Conservation (phyloP, 2,113 vertebrate species). For the Apteryx owenii region DNA sequence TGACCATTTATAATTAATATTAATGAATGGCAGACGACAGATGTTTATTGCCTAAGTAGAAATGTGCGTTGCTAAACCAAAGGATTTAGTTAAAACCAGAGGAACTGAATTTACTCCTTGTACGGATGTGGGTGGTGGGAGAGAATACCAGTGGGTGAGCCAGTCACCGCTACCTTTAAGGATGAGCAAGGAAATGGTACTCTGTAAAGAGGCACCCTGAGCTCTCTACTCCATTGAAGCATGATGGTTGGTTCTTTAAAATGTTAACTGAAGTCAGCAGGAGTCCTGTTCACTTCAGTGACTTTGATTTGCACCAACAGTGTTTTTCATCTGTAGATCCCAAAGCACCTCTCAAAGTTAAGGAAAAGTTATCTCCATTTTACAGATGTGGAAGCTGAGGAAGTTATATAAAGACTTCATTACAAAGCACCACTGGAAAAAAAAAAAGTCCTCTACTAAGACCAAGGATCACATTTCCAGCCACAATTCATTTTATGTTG, state of each 20-base stretch:
- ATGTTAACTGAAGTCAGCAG: not conserved
- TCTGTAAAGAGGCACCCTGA: not conserved
- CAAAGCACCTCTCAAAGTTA: not conserved
- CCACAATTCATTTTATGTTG: conserved; percentile 33
- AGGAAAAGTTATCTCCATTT: not conserved
- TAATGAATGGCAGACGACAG: conserved; percentile 83
- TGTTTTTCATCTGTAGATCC: not conserved
- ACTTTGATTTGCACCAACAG: not conserved
- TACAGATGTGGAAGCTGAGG: not conserved
- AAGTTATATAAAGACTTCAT: not conserved
- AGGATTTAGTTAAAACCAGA: conserved; percentile 64
- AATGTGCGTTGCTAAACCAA: conserved; percentile 72
- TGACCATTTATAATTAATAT: conserved; percentile 83
- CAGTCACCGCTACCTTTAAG: conserved; percentile 31
- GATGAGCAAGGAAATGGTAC: not conserved
- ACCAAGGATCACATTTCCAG: not conserved
- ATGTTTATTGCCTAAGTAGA: conserved; percentile 81
- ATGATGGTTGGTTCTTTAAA: not conserved
- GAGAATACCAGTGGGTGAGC: conserved; percentile 32
- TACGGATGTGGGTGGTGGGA: not conserved
- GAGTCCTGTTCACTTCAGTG: not conserved
- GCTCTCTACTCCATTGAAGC: not conserved
- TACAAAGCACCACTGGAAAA: not conserved
- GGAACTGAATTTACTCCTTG: conserved; percentile 61
- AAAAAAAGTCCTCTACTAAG: not conserved